phyloP scores from a whole-genome alignment of 1,140 invertebrate species.

The Drosophila miranda region DNA sequence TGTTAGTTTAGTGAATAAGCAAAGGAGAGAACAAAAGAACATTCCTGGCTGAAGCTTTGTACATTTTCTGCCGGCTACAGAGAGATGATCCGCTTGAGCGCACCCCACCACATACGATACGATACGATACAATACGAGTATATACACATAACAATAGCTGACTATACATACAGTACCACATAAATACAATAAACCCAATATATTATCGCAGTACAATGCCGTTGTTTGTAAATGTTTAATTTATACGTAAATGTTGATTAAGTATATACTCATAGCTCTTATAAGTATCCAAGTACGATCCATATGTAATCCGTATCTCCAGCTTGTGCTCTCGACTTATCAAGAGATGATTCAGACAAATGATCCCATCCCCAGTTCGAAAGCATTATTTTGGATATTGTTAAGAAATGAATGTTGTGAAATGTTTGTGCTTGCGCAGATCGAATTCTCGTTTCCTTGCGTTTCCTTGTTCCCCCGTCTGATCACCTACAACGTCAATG shows the following conservation, averaged over 20 bases:
- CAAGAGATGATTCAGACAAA: slow-evolving; percentile 25
- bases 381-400: slow-evolving; percentile 15
- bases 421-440: slow-evolving; percentile 54
- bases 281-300: slow-evolving; percentile 23
- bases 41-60: slow-evolving; percentile 52
- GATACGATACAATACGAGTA: background rate
- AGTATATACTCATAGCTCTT: slow-evolving; percentile 45
- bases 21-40: slow-evolving; percentile 1
- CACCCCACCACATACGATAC: slow-evolving; percentile 43
- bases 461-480: slow-evolving; percentile 22
- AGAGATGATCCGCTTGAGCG: slow-evolving; percentile 55
- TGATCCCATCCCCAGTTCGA: slow-evolving; percentile 16
- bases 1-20: slow-evolving; percentile 65
- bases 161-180: slow-evolving; percentile 21
- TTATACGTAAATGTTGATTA: slow-evolving; percentile 71
- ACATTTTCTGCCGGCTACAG: slow-evolving; percentile 57
- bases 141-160: slow-evolving; percentile 21
- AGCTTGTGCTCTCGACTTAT: slow-evolving; percentile 48
- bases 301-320: slow-evolving; percentile 21
- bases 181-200: slow-evolving; percentile 22
- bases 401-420: slow-evolving; percentile 31
- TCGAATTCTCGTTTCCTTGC: slow-evolving; percentile 25
- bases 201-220: slow-evolving; percentile 47
- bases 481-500: slow-evolving; percentile 23
- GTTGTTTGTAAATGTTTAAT: slow-evolving; percentile 72